These are phyloP conservation scores for Oscheius sp. DNA, from an alignment of 2,888 invertebrate species.

Conservation along the genomic window DNA sequence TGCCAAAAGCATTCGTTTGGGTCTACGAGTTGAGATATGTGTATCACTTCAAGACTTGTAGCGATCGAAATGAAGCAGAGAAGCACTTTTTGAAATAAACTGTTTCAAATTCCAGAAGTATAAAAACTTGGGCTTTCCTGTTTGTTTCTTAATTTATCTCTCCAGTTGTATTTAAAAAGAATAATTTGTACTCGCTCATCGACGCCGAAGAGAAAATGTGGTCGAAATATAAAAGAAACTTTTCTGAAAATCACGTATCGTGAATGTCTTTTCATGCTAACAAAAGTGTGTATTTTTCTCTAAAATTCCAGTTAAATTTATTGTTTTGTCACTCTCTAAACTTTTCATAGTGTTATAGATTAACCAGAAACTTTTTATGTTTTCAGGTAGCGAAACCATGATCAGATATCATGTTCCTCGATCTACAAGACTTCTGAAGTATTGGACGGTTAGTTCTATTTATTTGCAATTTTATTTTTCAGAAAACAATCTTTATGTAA, in stretches of 20 bases:
- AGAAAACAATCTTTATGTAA: not conserved
- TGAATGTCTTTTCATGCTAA: not conserved
- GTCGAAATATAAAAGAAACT: not conserved
- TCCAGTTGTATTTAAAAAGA: too few relatives aligned
- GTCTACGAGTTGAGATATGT: too few relatives aligned
- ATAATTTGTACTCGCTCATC: too few relatives aligned
- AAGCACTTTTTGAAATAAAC: too few relatives aligned
- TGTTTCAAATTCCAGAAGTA: too few relatives aligned
- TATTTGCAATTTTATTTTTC: not conserved
- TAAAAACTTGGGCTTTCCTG: too few relatives aligned
- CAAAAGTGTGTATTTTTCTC: not conserved
- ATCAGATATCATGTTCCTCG: conserved; percentile 48
- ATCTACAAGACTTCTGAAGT: conserved; percentile 45
- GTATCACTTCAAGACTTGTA: too few relatives aligned
- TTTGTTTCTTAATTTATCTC: too few relatives aligned
- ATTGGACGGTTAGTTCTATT: conserved; percentile 36
- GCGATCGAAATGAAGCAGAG: too few relatives aligned
- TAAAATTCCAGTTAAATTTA: too few relatives aligned
- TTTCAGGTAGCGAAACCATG: conserved; percentile 32
- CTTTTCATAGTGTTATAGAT: not conserved
- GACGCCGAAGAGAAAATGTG: not conserved
- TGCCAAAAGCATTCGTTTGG: too few relatives aligned
- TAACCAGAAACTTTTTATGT: not conserved
- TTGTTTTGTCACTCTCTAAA: not conserved
- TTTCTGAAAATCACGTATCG: not conserved